phyloP scores from a whole-genome alignment of 2,888 invertebrate species.

The Suillia variegata region DNA sequence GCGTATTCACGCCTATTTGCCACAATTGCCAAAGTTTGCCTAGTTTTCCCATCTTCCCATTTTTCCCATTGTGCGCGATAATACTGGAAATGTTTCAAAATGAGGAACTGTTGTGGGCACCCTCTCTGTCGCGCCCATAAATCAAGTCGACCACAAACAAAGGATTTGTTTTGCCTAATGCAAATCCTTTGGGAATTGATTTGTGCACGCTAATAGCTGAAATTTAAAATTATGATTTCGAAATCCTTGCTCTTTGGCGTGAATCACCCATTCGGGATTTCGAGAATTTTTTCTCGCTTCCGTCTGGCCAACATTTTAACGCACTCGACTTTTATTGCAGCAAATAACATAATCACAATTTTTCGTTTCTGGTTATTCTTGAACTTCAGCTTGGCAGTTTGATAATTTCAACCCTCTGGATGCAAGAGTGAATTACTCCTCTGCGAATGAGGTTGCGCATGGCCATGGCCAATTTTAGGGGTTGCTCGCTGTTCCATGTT shows the following conservation, averaged over 20 bases:
- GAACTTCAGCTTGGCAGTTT: too few relatives aligned
- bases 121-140: slow-evolving; percentile 1
- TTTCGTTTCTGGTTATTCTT: background rate
- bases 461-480: too few relatives aligned
- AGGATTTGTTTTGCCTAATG: slow-evolving; percentile 42
- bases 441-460: too few relatives aligned
- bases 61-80: too few relatives aligned
- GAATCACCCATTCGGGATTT: background rate
- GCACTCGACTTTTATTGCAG: background rate
- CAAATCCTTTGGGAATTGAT: slow-evolving; percentile 59
- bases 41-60: too few relatives aligned
- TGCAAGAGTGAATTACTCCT: too few relatives aligned
- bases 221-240: slow-evolving; percentile 45
- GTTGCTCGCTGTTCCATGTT: too few relatives aligned
- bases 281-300: background rate
- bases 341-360: background rate
- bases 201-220: slow-evolving; percentile 57
- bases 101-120: too few relatives aligned
- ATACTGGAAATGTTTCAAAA: too few relatives aligned
- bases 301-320: background rate
- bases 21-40: too few relatives aligned
- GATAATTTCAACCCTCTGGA: background rate
- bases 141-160: slow-evolving; percentile 14
- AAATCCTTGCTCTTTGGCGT: background rate
- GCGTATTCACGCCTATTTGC: background rate